These are phyloP conservation scores for Augochlorella aurata DNA, from an alignment of 2,888 invertebrate genomes.

Conservation along the genomic window DNA sequence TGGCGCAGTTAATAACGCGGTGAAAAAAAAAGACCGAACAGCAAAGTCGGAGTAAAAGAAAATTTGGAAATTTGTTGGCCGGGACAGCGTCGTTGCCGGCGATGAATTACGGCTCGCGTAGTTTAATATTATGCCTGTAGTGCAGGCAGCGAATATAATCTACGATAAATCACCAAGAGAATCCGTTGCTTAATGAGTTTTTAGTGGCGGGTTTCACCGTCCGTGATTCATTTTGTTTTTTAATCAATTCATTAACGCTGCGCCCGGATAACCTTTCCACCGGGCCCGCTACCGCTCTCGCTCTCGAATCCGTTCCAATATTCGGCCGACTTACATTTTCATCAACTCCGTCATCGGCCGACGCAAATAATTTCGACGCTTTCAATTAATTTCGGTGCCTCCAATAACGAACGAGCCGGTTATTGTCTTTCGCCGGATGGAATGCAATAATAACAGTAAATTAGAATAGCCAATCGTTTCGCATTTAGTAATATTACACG, in stretches of 20 bases:
- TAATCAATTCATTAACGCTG: slow-evolving; percentile 79
- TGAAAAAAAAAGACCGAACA: background rate
- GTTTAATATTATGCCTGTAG: slow-evolving; percentile 67
- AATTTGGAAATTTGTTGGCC: slow-evolving; percentile 50
- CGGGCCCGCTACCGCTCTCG: slow-evolving; percentile 57
- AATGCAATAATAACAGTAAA: background rate
- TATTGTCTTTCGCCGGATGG: background rate
- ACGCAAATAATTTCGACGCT: slow-evolving; percentile 33
- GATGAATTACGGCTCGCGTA: slow-evolving; percentile 58
- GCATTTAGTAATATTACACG: background rate
- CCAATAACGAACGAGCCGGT: background rate
- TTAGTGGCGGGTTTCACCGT: slow-evolving; percentile 72
- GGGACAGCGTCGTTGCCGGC: slow-evolving; percentile 42
- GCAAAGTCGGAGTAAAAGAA: background rate
- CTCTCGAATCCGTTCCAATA: slow-evolving; percentile 54
- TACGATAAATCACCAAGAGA: slow-evolving; percentile 78
- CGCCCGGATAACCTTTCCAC: slow-evolving; percentile 59
- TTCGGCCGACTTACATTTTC: slow-evolving; percentile 59
- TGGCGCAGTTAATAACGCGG: background rate
- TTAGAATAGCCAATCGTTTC: slow-evolving; percentile 22
- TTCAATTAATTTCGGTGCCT: slow-evolving; percentile 36
- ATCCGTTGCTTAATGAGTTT: slow-evolving; percentile 78
- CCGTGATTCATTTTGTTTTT: slow-evolving; percentile 74
- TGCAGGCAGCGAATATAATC: slow-evolving; percentile 74
- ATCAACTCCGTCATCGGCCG: slow-evolving; percentile 34